A percentile compares a stretch with the other conserved stretches of the same genome.
phyloP scores from a whole-genome alignment of 2,797 vertebrate species.

The Channallabes apus region DNA sequence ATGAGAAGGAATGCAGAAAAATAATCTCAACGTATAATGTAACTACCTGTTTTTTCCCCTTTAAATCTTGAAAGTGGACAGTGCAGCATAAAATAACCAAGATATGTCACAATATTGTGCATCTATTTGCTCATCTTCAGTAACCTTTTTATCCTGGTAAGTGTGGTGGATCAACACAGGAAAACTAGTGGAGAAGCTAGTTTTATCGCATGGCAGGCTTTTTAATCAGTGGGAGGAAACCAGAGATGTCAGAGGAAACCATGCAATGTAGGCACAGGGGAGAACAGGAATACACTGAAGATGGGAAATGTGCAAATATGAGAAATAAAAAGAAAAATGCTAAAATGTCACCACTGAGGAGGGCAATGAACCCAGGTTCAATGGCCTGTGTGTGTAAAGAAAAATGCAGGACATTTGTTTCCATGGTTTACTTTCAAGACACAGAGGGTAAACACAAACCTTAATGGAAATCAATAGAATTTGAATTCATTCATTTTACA shows the following conservation, averaged over 20 bases:
- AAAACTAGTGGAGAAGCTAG: background rate
- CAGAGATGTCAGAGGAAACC: background rate
- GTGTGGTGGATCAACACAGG: background rate
- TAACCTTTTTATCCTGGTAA: background rate
- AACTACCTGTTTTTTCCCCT: background rate
- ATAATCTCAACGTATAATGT: background rate
- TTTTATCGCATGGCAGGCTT: background rate
- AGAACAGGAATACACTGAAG: background rate
- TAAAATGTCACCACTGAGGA: background rate
- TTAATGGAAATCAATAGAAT: background rate
- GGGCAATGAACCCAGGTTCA: slow-evolving; percentile 13
- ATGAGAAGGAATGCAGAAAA: background rate
- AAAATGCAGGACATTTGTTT: background rate
- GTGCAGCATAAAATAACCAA: background rate
- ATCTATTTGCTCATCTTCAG: background rate
- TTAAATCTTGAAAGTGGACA: background rate
- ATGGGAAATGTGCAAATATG: background rate
- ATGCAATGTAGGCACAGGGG: background rate
- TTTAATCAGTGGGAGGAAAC: background rate
- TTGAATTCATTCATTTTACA: background rate
- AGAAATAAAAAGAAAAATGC: background rate
- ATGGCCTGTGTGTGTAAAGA: background rate
- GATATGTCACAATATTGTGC: background rate
- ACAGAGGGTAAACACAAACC: slow-evolving; percentile 1
- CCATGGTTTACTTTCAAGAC: background rate